Percentiles rank a stretch among this genome's conserved stretches.
These are phyloP conservation scores for Xestia sexstrigata DNA, from an alignment of 2,888 invertebrate genomes.

Conservation along the genomic window DNA sequence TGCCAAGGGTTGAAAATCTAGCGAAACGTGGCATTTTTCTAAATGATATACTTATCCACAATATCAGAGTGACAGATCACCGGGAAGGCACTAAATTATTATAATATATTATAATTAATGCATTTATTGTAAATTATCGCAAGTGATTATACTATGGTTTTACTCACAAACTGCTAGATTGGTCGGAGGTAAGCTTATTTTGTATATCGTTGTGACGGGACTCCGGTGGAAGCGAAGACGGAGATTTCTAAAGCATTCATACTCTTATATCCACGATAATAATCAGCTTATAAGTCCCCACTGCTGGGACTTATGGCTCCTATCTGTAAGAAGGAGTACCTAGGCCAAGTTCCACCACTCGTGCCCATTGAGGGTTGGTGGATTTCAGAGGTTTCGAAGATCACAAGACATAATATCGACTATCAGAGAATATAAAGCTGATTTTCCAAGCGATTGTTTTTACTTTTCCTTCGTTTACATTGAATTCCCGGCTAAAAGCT, in stretches of 20 bases:
- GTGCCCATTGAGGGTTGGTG: neutral
- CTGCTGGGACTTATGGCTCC: neutral
- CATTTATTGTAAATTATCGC: constrained; percentile 83
- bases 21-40: neutral
- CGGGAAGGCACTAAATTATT: constrained; percentile 75
- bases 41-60: constrained; percentile 7
- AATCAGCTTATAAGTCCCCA: neutral
- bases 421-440: neutral
- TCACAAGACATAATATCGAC: neutral
- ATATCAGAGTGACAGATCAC: constrained; percentile 64
- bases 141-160: constrained; percentile 74
- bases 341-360: neutral
- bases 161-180: constrained; percentile 48
- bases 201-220: constrained; percentile 29
- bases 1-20: neutral
- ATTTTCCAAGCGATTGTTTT: neutral
- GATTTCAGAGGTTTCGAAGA: neutral
- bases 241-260: neutral
- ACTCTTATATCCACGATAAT: neutral
- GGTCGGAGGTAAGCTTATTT: constrained; percentile 48
- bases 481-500: constrained; percentile 26
- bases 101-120: constrained; percentile 78
- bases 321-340: neutral
- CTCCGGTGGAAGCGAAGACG: constrained; percentile 30
- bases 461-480: constrained; percentile 14